A percentile compares a stretch with the other conserved stretches of the same genome.
Evolutionary conservation across 2,113 vertebrate species (phyloP).

Genomic region (Patagioenas fasciata): DNA sequence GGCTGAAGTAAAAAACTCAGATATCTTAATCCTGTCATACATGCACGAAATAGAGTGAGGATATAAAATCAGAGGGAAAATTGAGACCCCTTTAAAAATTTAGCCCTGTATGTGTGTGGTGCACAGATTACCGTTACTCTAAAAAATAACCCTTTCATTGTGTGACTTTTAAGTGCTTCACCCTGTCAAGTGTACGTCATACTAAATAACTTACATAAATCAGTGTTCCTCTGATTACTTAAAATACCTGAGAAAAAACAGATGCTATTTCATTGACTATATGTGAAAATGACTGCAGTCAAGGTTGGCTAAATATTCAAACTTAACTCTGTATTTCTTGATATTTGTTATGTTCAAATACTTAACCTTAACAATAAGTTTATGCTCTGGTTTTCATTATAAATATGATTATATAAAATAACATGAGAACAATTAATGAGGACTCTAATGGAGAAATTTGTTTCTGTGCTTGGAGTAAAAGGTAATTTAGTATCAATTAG

Average conservation of each 20-base stretch:
- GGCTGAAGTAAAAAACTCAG: neutral
- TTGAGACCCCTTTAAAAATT: conserved; percentile 69
- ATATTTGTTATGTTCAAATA: neutral
- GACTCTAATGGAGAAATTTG: neutral
- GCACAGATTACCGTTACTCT: neutral
- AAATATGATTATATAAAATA: neutral
- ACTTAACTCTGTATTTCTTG: neutral
- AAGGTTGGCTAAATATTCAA: neutral
- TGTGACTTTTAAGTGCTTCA: neutral
- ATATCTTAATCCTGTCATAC: conserved; percentile 62
- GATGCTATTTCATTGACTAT: neutral
- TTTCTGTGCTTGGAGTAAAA: neutral
- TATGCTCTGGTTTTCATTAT: neutral
- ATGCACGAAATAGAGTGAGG: neutral
- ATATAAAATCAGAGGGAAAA: conserved; percentile 16
- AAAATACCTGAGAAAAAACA: neutral
- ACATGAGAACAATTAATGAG: neutral
- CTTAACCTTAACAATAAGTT: neutral
- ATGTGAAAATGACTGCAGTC: neutral
- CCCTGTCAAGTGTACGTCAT: neutral
- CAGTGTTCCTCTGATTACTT: neutral
- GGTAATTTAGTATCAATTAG: neutral
- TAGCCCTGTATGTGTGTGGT: neutral
- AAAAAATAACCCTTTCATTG: neutral
- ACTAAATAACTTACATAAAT: neutral